Conservation (phyloP, 2,113 vertebrate species). For the Ariopsis seemanni region DNA sequence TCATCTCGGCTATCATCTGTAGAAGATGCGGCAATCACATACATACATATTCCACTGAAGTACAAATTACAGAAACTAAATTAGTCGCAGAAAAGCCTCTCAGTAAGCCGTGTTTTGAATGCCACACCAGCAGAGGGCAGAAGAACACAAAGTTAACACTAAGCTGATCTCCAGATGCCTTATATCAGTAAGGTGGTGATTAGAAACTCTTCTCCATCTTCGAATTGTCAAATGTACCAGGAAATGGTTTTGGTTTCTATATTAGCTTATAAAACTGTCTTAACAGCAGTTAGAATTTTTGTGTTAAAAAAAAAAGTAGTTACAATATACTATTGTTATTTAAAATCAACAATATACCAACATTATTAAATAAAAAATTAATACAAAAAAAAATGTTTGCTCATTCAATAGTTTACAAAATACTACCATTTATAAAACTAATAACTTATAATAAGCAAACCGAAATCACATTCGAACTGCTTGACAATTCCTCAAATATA, state of each 20-base stretch:
- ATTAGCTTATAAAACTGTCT: background rate
- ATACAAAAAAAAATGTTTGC: background rate
- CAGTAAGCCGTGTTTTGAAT: background rate
- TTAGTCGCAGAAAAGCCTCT: background rate
- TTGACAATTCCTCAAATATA: background rate
- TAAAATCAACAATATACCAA: background rate
- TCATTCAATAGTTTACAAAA: background rate
- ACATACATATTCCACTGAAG: background rate
- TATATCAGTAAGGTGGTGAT: background rate
- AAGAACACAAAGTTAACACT: constrained; percentile 58
- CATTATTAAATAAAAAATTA: background rate
- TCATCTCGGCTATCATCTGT: no score
- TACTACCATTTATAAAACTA: background rate
- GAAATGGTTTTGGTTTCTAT: background rate
- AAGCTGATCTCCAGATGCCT: background rate
- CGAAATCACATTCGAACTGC: background rate
- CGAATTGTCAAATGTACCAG: background rate
- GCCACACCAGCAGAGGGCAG: constrained; percentile 69
- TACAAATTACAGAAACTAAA: background rate
- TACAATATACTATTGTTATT: background rate
- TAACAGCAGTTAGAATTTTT: background rate
- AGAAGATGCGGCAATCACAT: no score
- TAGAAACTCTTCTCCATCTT: no score
- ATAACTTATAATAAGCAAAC: background rate
- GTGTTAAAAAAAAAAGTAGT: background rate